Base-by-base conservation (phyloP, 2,113 vertebrate species). In the Nesogale talazaci region DNA sequence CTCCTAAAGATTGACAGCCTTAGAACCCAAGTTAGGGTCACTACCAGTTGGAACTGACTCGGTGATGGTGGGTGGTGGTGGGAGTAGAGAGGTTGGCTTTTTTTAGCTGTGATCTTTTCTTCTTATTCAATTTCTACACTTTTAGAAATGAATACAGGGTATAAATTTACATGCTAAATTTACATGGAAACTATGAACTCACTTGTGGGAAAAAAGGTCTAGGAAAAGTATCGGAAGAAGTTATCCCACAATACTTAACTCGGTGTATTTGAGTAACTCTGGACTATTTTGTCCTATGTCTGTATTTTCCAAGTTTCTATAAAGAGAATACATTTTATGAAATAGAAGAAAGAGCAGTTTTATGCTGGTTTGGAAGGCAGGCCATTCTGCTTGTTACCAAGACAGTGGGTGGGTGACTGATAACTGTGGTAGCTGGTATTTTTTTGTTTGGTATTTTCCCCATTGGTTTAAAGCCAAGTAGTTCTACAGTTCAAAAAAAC, bases 101-200 rank as follows among this genome's bases (percentile, higher is more conserved):
- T 36, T 38, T 88, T 57, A 91, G 25, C 74, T 77, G 42, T 80
- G 29, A 61, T 90, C 22, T 52, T 16, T 42, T 59, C 25, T 61
- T 93, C 84, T 90, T 88, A 16, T 69, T 93, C 84, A 85, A 67
- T 88, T 87, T 84, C 7, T 17, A 31, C 57, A 38, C 76, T 90
- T 92, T 90, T 40, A 88, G 52, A 88, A 81, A 77, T 85, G 34
- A 94, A 77, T 92, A 85, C 57, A 76, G 38, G 67, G 76, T 52
- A 88, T 29, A 84, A 81, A 84, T 74, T 76, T 86, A 52, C 67
- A 65, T 84, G 88, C 38, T 52, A 80, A 83, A 84, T 82, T 81
- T 86, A 59, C 74, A 65, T 84, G 34, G 25, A 29, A 77, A n/a
- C 22, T 86, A 78, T 86, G 63, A 72, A 86, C 34, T 92, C 25